phyloP scores from a whole-genome alignment of 2,113 vertebrate species.

The Panthera uncia region DNA sequence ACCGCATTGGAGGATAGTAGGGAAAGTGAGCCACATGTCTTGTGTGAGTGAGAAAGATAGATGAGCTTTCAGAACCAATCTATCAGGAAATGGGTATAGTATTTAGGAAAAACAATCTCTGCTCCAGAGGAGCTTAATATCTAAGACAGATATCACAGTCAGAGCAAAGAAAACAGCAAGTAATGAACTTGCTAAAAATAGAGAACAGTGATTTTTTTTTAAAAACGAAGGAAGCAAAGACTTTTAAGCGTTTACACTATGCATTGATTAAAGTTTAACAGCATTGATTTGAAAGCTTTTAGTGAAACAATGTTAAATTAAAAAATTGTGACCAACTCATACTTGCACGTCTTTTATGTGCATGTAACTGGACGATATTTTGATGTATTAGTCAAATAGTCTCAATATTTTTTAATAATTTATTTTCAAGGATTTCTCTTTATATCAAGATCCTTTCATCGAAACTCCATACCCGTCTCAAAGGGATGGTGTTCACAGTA shows the following conservation, averaged over 20 bases:
- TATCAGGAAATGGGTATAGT: neutral
- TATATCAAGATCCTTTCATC: neutral
- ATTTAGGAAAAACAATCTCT: neutral
- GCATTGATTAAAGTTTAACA: neutral
- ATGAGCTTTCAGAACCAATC: neutral
- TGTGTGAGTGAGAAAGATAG: neutral
- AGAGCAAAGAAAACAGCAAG: neutral
- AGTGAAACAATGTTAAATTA: neutral
- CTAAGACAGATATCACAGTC: neutral
- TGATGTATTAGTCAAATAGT: neutral
- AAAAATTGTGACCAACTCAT: neutral
- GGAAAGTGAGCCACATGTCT: neutral
- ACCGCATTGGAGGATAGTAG: neutral
- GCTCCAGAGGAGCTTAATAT: neutral
- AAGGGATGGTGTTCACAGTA: neutral
- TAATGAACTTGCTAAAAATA: neutral
- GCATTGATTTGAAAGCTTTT: constrained; percentile 22
- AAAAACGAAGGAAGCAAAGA: neutral
- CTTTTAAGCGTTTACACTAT: neutral
- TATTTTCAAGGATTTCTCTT: constrained; percentile 6
- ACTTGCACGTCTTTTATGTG: neutral
- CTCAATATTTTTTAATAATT: neutral
- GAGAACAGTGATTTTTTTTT: neutral
- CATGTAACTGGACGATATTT: neutral
- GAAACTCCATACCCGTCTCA: neutral